Evolutionary conservation across 2,113 vertebrate genomes (phyloP), one percentile per base, ranked within the genome.

Genomic region (Lepus europaeus): DNA sequence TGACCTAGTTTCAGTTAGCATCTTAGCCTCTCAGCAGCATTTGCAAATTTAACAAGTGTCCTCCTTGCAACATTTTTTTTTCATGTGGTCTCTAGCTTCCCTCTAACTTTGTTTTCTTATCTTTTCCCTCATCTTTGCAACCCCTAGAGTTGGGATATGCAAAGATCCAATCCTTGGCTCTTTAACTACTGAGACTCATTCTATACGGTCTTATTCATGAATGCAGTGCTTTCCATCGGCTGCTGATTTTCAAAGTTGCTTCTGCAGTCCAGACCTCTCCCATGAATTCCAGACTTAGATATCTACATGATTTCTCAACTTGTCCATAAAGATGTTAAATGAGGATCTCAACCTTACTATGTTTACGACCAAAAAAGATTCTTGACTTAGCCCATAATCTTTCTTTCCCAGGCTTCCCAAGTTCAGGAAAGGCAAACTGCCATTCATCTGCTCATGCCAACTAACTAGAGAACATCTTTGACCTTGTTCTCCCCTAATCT

Each of bases 231-330:
- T 61, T 95, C 19, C 45, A 66, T 31, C 9, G 36, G 29, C 6
- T 82, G 36, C 86, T 0, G 36, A 68, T 45, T 87, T 84, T n/a
- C 11, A 82, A 51, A 68, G 92, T 51, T 36, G 56, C 93, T 79
- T 91, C 63, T 93, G 25, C 1, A 73, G 49, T 17, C 49, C 59
- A 89, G 73, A 64, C 13, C 2, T 56, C 36, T 82, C 56, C 56
- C 36, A 72, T 31, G 61, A 93, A 23, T 25, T 78, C 87, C 63
- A 77, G 53, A 88, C 27, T 45, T 72, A n/a, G 5, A 3, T 63
- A 68, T 77, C 80, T 78, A 77, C 77, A 31, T 84, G 73, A 53
- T 23, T 78, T 96, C 39, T 72, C 45, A 83, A n/a, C 29, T 70
- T 74, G 56, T 74, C 31, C 20, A 49, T 27, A 23, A 33, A 59